A percentile compares a stretch with the other conserved stretches of the same genome.
These are phyloP conservation scores for Poicephalus meyeri DNA, from an alignment of 2,113 vertebrate species.

Conservation along the genomic window DNA sequence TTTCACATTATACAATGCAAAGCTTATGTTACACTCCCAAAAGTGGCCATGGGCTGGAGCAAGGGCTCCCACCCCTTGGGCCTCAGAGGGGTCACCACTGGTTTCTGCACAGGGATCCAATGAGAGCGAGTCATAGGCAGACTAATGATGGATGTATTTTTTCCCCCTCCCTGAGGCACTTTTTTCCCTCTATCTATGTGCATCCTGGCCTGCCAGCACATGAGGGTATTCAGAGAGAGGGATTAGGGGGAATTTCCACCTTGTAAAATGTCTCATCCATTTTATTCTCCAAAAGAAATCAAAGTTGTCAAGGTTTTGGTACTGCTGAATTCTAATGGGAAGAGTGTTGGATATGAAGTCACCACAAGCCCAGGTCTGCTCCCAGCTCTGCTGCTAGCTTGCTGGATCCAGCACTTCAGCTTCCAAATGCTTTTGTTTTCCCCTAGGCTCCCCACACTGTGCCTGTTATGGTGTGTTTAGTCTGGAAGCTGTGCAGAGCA, in stretches of 20 bases:
- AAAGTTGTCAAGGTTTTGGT: fast-evolving
- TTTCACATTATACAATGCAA: not conserved
- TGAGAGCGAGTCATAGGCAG: not conserved
- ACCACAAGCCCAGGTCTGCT: not conserved
- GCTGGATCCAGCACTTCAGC: not conserved
- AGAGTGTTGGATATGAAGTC: not conserved
- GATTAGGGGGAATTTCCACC: not conserved
- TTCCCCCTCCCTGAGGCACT: fast-evolving
- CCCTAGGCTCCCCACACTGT: not conserved
- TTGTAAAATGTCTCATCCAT: not conserved
- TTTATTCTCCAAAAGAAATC: not conserved
- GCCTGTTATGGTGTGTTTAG: not conserved
- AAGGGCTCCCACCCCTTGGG: not conserved
- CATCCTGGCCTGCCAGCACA: not conserved
- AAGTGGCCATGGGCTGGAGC: not conserved
- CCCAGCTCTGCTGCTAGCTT: not conserved
- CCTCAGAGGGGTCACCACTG: not conserved
- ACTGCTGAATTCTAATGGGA: not conserved
- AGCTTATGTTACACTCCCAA: fast-evolving
- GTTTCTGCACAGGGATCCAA: not conserved
- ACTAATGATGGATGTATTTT: not conserved
- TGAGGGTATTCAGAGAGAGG: not conserved
- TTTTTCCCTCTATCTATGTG: not conserved
- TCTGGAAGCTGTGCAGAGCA: not conserved
- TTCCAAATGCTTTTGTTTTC: not conserved